Evolutionary conservation across 2,888 invertebrate genomes (phyloP).

Genomic region (Aphidoletes aphidimyza): DNA sequence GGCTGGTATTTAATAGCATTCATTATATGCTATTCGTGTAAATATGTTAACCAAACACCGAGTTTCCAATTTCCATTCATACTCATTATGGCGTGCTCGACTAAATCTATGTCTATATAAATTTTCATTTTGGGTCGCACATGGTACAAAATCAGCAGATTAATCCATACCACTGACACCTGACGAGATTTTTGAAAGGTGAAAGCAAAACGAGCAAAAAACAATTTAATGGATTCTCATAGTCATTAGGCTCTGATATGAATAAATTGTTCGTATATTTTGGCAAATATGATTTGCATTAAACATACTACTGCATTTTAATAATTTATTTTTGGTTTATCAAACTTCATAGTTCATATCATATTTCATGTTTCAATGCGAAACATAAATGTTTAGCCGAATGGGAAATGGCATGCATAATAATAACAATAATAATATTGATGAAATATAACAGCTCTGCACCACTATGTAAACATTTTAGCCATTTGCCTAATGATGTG

Average conservation of each 20-base stretch:
- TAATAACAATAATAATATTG: too few species aligned
- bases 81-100: too few species aligned
- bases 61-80: neutral
- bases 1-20: neutral
- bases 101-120: neutral
- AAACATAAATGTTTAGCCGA: too few species aligned
- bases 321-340: neutral
- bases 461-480: too few species aligned
- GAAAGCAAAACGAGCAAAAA: neutral
- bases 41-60: neutral
- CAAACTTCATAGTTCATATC: too few species aligned
- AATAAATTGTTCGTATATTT: too few species aligned
- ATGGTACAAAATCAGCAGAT: neutral
- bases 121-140: neutral
- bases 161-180: neutral
- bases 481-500: slow-evolving; percentile 46
- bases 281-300: neutral
- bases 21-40: neutral
- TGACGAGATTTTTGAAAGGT: neutral
- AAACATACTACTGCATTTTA: neutral
- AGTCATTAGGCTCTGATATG: neutral
- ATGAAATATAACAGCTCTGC: too few species aligned
- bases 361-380: too few species aligned
- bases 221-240: slow-evolving; percentile 1
- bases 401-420: too few species aligned